Conservation (phyloP, 1,140 invertebrate genomes). For the Pseudomyrmex cubaensis region DNA sequence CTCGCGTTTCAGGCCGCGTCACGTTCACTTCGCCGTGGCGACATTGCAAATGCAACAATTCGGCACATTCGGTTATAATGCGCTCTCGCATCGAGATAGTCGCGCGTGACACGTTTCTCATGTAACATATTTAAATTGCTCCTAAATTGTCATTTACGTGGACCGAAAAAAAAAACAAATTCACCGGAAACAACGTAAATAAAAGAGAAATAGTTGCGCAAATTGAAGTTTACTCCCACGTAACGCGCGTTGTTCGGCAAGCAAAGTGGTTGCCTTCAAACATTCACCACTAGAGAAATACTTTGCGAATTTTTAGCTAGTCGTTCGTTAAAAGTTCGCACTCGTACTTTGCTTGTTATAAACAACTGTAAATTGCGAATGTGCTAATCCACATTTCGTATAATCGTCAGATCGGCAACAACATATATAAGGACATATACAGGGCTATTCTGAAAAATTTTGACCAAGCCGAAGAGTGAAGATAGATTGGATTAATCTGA, state of each 20-base stretch:
- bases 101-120: not conserved
- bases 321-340: too few species aligned
- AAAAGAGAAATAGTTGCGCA: constrained; percentile 1
- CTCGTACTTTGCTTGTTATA: too few species aligned
- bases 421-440: too few species aligned
- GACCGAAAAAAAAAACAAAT: constrained; percentile 1
- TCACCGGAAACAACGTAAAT: not conserved
- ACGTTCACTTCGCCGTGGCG: constrained; percentile 33
- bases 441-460: too few species aligned
- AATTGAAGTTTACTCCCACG: not conserved
- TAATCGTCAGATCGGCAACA: too few species aligned
- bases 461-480: too few species aligned
- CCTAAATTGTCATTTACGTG: constrained; percentile 8
- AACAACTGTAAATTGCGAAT: too few species aligned
- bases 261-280: not conserved
- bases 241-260: not conserved
- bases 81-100: not conserved
- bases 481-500: too few species aligned
- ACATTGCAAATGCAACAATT: not conserved
- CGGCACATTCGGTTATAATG: not conserved
- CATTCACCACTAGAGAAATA: too few species aligned
- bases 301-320: too few species aligned
- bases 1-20: constrained; percentile 41
- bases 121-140: constrained; percentile 23
- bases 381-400: too few species aligned